These are phyloP conservation scores for Sebastes taczanowskii DNA, from an alignment of 2,797 vertebrate species.

Conservation along the genomic window DNA sequence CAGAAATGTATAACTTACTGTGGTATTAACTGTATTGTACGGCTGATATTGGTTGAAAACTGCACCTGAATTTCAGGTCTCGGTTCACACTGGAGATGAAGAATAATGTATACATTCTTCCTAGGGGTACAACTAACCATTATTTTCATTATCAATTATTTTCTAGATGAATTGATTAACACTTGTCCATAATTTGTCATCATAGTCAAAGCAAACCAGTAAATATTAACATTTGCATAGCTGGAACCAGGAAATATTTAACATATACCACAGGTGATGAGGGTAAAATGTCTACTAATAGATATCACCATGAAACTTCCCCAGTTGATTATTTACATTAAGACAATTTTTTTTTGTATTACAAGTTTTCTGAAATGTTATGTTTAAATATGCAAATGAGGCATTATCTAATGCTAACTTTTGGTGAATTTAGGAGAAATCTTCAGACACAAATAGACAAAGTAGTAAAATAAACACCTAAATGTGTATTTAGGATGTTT, in stretches of 20 bases:
- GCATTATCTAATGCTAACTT: too few relatives aligned
- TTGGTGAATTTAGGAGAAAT: too few relatives aligned
- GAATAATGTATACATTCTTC: neutral
- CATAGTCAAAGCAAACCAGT: neutral
- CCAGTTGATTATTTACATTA: too few relatives aligned
- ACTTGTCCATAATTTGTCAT: neutral
- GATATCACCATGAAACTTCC: accelerated
- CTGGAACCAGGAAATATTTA: neutral
- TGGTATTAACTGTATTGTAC: neutral
- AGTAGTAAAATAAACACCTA: too few relatives aligned
- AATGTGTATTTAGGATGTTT: too few relatives aligned
- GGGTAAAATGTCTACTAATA: too few relatives aligned
- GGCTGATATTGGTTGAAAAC: too few relatives aligned
- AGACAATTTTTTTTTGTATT: too few relatives aligned
- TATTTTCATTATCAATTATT: neutral
- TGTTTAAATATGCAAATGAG: too few relatives aligned
- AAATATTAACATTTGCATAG: neutral
- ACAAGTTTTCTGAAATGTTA: too few relatives aligned
- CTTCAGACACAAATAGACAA: too few relatives aligned
- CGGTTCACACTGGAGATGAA: neutral
- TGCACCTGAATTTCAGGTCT: neutral
- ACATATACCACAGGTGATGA: too few relatives aligned
- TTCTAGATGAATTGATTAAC: neutral
- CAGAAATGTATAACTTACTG: neutral
- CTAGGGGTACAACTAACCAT: neutral